Evolutionary conservation across 2,113 vertebrate genomes (phyloP).

Genomic region (Microtus montanus): DNA sequence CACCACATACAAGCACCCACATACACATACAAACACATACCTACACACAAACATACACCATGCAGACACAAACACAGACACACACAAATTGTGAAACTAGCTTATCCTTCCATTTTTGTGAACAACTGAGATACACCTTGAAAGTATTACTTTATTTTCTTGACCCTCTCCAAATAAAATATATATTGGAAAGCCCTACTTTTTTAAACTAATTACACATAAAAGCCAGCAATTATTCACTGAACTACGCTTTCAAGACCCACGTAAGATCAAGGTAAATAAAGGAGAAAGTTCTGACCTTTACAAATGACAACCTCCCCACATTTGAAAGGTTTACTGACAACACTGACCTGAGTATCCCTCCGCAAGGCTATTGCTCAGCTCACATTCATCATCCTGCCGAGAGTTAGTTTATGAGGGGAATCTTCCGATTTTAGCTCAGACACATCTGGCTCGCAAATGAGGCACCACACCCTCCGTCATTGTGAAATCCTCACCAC

Average conservation of each 20-base stretch:
- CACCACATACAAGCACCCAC: neutral
- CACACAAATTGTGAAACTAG: neutral
- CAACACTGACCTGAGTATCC: constrained; percentile 75
- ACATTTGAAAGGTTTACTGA: constrained; percentile 74
- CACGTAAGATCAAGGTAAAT: constrained; percentile 81
- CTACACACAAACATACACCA: neutral
- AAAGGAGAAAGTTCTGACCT: constrained; percentile 77
- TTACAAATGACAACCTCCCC: constrained; percentile 73
- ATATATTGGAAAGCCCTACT: neutral
- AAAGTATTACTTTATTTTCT: constrained; percentile 49
- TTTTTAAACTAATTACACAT: constrained; percentile 10
- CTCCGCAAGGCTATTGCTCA: constrained; percentile 73
- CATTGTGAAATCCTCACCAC: constrained; percentile 74
- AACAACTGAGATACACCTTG: constrained; percentile 50
- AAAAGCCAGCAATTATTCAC: constrained; percentile 33
- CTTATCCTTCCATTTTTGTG: constrained; percentile 38
- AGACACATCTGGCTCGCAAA: constrained; percentile 88
- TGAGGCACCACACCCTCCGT: constrained; percentile 53
- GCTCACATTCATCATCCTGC: constrained; percentile 82
- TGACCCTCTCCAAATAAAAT: constrained; percentile 36
- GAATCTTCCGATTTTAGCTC: constrained; percentile 84
- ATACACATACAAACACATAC: neutral
- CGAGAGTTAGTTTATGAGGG: constrained; percentile 83
- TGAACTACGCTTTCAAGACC: constrained; percentile 62
- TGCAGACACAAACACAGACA: neutral